A percentile compares a stretch with the other conserved stretches of the same genome.
Evolutionary conservation across 2,888 invertebrate genomes (phyloP).

Genomic region (Parnassius orleans): DNA sequence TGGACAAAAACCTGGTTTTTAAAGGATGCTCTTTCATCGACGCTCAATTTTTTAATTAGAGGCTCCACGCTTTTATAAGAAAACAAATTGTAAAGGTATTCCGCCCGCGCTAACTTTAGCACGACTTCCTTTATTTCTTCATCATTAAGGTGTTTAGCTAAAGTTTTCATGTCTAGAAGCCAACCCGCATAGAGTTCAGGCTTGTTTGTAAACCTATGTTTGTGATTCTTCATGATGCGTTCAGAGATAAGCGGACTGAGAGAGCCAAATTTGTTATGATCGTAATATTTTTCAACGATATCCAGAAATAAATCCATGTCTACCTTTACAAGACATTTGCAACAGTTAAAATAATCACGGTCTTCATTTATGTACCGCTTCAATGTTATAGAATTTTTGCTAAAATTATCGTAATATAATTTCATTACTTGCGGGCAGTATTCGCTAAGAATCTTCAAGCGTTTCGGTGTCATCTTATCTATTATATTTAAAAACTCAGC

Average conservation of each 20-base stretch:
- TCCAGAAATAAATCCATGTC: constrained; percentile 47
- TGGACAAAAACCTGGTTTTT: constrained; percentile 52
- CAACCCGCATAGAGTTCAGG: constrained; percentile 48
- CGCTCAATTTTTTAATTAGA: constrained; percentile 45
- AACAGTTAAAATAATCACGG: constrained; percentile 40
- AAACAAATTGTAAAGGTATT: constrained; percentile 47
- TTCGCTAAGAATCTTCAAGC: constrained; percentile 52
- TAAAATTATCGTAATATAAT: constrained; percentile 48
- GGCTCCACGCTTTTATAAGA: constrained; percentile 51
- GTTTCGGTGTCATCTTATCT: constrained; percentile 44
- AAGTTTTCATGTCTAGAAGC: constrained; percentile 45
- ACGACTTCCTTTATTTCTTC: constrained; percentile 50
- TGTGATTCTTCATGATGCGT: constrained; percentile 46
- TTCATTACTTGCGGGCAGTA: constrained; percentile 44
- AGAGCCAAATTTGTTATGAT: constrained; percentile 28
- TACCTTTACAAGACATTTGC: constrained; percentile 46
- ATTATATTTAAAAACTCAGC: constrained; percentile 41
- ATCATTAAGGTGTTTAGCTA: constrained; percentile 43
- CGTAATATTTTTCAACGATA: constrained; percentile 49
- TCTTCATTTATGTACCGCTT: constrained; percentile 37
- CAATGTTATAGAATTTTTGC: constrained; percentile 35
- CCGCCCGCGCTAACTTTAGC: constrained; percentile 45
- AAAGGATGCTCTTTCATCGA: constrained; percentile 40
- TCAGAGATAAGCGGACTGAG: constrained; percentile 43
- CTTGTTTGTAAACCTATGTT: constrained; percentile 45